Conservation (phyloP, 2,888 invertebrate species). For the Leptinotarsa haldemani region DNA sequence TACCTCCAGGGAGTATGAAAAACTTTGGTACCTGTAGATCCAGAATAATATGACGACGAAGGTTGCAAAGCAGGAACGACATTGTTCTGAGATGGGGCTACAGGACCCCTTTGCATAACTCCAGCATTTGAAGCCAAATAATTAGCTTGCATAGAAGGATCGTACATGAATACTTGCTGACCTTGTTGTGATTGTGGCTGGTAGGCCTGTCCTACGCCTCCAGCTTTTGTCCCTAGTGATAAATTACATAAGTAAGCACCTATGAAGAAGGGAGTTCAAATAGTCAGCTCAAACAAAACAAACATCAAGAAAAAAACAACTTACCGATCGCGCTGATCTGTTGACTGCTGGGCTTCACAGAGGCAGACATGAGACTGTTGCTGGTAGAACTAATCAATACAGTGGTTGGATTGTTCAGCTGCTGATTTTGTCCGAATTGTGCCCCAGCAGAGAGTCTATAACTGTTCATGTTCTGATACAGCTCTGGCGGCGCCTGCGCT, state of each 20-base stretch:
- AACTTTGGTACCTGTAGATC: slow-evolving; percentile 66
- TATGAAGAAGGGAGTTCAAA: slow-evolving; percentile 11
- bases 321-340: slow-evolving; percentile 82
- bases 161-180: slow-evolving; percentile 71
- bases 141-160: slow-evolving; percentile 69
- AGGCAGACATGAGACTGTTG: slow-evolving; percentile 89
- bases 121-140: slow-evolving; percentile 73
- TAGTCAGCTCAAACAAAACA: not conserved
- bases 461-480: slow-evolving; percentile 71
- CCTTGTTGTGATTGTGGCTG: slow-evolving; percentile 69
- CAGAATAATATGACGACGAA: slow-evolving; percentile 69
- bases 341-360: slow-evolving; percentile 84
- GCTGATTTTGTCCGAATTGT: slow-evolving; percentile 84
- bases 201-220: slow-evolving; percentile 70
- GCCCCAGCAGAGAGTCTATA: slow-evolving; percentile 68
- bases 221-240: slow-evolving; percentile 67
- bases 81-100: slow-evolving; percentile 66
- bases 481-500: slow-evolving; percentile 74
- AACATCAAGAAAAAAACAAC: slow-evolving; percentile 33
- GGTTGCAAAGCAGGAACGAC: slow-evolving; percentile 67
- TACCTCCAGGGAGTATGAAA: slow-evolving; percentile 55
- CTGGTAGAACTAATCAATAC: slow-evolving; percentile 82
- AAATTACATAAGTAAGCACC: slow-evolving; percentile 24
- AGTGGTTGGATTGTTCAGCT: slow-evolving; percentile 86
- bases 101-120: slow-evolving; percentile 73